phyloP scores from a whole-genome alignment of 1,140 invertebrate species.

The Bombus sibiricus region DNA sequence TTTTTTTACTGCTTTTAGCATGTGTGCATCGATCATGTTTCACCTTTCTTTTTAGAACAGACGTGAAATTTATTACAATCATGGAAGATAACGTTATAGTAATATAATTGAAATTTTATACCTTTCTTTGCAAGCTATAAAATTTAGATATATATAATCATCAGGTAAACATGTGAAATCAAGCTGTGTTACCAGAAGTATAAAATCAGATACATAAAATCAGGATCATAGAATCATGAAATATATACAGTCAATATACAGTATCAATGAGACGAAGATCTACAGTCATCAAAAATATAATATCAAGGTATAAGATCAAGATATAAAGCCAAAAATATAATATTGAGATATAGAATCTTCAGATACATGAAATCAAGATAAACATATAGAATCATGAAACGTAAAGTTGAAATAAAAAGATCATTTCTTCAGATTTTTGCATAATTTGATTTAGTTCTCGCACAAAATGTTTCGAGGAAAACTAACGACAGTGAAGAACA shows the following conservation, averaged over 20 bases:
- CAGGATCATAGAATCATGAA: neutral
- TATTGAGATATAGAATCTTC: neutral
- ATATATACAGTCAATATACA: neutral
- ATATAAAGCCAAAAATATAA: neutral
- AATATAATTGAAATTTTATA: neutral
- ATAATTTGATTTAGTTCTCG: neutral
- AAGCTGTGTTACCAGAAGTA: neutral
- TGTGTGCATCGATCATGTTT: neutral
- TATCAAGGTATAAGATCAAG: neutral
- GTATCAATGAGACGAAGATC: no score
- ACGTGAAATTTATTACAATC: neutral
- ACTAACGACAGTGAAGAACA: neutral
- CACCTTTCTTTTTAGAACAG: neutral
- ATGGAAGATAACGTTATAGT: neutral
- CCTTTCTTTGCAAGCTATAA: neutral
- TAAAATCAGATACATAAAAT: neutral
- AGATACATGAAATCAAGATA: no score
- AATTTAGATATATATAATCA: neutral
- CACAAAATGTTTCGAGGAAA: neutral
- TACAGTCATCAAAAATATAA: no score
- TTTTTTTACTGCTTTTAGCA: neutral
- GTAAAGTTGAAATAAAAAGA: neutral
- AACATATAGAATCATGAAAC: no score
- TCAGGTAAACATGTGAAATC: neutral
- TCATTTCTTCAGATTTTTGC: neutral